Percentiles rank a stretch among this genome's conserved stretches.
Conservation (phyloP, 2,888 invertebrate species). For the Volucella bombylans region DNA sequence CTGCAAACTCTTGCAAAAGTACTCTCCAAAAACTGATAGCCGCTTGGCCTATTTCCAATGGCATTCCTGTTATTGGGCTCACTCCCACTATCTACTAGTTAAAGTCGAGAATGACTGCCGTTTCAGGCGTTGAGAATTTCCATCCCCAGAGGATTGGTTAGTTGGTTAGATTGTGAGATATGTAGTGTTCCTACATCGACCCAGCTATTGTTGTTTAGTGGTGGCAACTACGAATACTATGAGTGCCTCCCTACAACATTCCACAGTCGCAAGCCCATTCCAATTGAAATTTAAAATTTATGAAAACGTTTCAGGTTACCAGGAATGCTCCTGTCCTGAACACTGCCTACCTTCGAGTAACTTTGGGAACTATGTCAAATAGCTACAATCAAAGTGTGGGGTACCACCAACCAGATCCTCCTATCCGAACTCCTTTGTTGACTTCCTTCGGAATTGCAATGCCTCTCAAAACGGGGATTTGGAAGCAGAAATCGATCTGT, state of each 20-base stretch:
- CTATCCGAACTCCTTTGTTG: not conserved
- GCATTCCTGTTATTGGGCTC: not conserved
- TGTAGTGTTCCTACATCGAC: not conserved
- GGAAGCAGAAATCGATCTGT: not conserved
- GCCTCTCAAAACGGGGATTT: not conserved
- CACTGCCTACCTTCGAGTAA: conserved; percentile 25
- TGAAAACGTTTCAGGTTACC: conserved; percentile 65
- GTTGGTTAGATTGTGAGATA: conserved; percentile 11
- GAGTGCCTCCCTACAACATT: conserved; percentile 19
- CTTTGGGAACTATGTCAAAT: conserved; percentile 65
- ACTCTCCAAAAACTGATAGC: not conserved
- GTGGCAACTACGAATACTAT: not conserved
- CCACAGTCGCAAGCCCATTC: conserved; percentile 28
- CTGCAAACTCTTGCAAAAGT: no score
- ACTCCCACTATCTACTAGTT: no score
- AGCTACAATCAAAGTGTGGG: conserved; percentile 46
- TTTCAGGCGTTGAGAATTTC: conserved; percentile 1
- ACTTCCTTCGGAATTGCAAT: conserved; percentile 42
- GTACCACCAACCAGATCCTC: conserved; percentile 7
- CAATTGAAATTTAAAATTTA: conserved; percentile 70
- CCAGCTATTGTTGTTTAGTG: conserved; percentile 31
- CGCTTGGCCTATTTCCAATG: conserved; percentile 29
- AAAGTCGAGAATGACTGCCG: not conserved
- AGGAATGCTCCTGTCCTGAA: conserved; percentile 45
- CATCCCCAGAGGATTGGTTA: not conserved